phyloP scores from a whole-genome alignment of 2,113 vertebrate genomes.

The Ictidomys tridecemlineatus region DNA sequence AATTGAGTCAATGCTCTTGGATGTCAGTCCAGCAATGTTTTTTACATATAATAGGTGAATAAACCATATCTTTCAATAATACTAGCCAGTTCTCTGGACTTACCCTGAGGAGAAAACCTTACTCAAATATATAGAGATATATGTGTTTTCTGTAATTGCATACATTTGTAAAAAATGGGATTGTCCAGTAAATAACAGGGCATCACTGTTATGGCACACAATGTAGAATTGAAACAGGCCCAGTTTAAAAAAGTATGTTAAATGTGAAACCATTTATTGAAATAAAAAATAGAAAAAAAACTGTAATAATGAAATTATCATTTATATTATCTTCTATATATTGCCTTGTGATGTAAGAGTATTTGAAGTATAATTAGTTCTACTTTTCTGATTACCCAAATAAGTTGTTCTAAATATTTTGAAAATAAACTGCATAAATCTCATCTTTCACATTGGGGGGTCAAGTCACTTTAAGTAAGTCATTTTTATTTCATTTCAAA shows the following conservation, averaged over 20 bases:
- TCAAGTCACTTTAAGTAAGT: background rate
- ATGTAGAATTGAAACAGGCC: background rate
- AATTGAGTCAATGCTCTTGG: background rate
- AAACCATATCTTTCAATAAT: background rate
- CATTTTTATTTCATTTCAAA: background rate
- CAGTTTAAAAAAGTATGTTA: slow-evolving; percentile 16
- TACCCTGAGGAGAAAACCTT: background rate
- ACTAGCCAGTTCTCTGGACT: background rate
- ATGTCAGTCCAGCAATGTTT: background rate
- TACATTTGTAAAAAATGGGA: background rate
- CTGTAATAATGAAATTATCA: background rate
- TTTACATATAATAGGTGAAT: background rate
- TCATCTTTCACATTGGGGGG: background rate
- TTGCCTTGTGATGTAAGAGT: background rate
- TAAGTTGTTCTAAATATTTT: slow-evolving; percentile 5
- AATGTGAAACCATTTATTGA: background rate
- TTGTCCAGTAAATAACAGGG: background rate
- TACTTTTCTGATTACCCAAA: background rate
- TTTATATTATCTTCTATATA: background rate
- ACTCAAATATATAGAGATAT: background rate
- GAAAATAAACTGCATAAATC: slow-evolving; percentile 1
- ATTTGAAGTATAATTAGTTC: background rate
- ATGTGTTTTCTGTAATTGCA: background rate
- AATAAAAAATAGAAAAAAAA: slow-evolving; percentile 18
- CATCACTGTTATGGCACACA: background rate